Evolutionary conservation across 2,888 invertebrate genomes (phyloP), one percentile per base, ranked within the genome.

Genomic region (Trissoscelio sp.): DNA sequence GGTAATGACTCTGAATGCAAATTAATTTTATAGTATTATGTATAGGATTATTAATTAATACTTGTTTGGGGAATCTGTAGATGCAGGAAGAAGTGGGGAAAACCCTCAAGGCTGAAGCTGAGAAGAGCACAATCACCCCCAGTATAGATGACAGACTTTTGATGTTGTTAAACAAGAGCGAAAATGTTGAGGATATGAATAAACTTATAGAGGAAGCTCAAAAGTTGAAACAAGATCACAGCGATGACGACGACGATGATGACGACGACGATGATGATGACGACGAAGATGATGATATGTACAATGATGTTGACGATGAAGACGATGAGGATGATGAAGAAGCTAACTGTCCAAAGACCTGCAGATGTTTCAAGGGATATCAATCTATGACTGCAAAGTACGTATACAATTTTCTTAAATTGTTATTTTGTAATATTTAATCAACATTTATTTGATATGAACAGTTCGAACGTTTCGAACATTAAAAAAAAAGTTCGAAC

Each of bases 301-400:
- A 86, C 11, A 88, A 88, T 0, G 88, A 87, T 11, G 87, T 86
- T n/a, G 39, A 69, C 87, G 60, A 87, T 86, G 46, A 87, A 85
- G 58, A 85, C 51, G 42, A 24, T 11, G 53, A 55, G 12, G 81
- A 86, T 3, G 86, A 84, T 0, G 88, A 84, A 1, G 83, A 85
- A 85, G 85, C 86, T 1, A 85, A 88, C 14, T 91, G 91, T 62
- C 91, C 91, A 12, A 85, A 87, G 79, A 88, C 88, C 42, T 91
- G 91, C 73, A 87, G 85, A 60, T 91, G 91, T 81, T 75, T 81
- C 3, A 88, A 87, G 0, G 88, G 88, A 72, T 90, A 87, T 66
- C 86, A 87, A 53, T 84, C 88, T 48, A 87, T 87, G 11, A 89
- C 89, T 70, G 91, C 91, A 16, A 89, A 86, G 91, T 91, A 87